Evolutionary conservation across 1,140 invertebrate species (phyloP).

Genomic region (Bombus difficillimus): DNA sequence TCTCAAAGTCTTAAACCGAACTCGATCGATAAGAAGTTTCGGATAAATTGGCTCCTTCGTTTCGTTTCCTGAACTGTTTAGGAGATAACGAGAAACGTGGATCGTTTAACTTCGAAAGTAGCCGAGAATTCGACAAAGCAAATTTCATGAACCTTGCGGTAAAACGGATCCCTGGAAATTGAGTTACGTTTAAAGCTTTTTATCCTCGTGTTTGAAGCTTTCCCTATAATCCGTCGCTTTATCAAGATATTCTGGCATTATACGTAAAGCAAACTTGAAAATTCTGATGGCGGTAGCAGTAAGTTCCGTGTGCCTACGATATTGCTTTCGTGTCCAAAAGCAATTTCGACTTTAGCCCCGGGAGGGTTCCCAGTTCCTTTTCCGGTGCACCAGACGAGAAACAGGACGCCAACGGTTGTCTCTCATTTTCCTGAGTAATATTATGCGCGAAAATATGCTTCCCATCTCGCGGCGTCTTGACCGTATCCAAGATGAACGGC

Average conservation of each 20-base stretch:
- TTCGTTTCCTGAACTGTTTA: no score
- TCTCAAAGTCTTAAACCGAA: no score
- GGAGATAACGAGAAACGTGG: neutral
- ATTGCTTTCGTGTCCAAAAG: slow-evolving; percentile 43
- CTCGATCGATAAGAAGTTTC: no score
- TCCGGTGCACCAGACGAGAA: slow-evolving; percentile 10
- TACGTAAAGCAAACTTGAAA: slow-evolving; percentile 23
- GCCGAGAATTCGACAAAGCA: no score
- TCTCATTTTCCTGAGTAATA: neutral
- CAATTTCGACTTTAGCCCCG: slow-evolving; percentile 38
- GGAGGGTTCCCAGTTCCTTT: slow-evolving; percentile 19
- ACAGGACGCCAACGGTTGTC: neutral
- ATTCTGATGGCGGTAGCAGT: neutral
- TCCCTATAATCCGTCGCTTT: neutral
- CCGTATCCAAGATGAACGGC: no score
- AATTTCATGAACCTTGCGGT: neutral
- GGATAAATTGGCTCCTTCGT: no score
- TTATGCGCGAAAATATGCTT: neutral
- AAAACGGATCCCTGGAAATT: neutral
- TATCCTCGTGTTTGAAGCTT: neutral
- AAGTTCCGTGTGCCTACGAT: slow-evolving; percentile 28
- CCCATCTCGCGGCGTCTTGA: neutral
- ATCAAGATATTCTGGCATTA: slow-evolving; percentile 38
- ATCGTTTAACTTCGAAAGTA: neutral
- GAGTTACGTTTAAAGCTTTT: neutral